phyloP scores from a whole-genome alignment of 2,888 invertebrate species.

The Synanthedon tipuliformis region DNA sequence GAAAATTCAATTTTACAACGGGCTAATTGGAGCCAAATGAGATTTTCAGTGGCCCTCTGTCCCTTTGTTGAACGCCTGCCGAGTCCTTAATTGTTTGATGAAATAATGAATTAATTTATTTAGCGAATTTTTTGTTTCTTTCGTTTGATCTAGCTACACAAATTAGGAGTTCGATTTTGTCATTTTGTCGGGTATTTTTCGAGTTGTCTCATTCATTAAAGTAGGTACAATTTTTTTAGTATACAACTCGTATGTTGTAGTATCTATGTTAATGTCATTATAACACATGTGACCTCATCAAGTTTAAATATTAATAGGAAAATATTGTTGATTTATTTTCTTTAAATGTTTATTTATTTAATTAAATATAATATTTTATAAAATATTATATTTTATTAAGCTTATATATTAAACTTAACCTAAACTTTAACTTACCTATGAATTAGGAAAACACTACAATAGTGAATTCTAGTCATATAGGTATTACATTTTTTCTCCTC shows the following conservation, averaged over 20 bases:
- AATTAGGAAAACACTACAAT: no score
- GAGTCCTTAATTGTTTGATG: slow-evolving; percentile 43
- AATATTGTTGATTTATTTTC: no score
- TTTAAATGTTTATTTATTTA: no score
- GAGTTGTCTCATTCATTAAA: not conserved
- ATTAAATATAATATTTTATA: no score
- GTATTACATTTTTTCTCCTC: no score
- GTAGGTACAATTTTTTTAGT: not conserved
- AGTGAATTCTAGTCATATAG: no score
- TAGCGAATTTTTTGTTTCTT: slow-evolving; percentile 16
- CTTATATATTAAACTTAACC: no score
- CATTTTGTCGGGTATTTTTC: not conserved
- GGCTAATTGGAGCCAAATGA: slow-evolving; percentile 61
- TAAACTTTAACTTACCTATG: no score
- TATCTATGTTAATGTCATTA: no score
- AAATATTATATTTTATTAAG: no score
- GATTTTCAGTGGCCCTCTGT: slow-evolving; percentile 48
- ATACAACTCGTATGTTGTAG: not conserved
- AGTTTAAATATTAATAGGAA: no score
- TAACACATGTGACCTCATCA: no score
- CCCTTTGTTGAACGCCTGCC: slow-evolving; percentile 50
- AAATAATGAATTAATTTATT: slow-evolving; percentile 51
- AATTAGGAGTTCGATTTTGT: slow-evolving; percentile 9
- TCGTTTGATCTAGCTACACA: slow-evolving; percentile 7
- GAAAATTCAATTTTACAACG: slow-evolving; percentile 60